Evolutionary conservation across 2,888 invertebrate species (phyloP).

Genomic region (Elaeidobius kamerunicus): DNA sequence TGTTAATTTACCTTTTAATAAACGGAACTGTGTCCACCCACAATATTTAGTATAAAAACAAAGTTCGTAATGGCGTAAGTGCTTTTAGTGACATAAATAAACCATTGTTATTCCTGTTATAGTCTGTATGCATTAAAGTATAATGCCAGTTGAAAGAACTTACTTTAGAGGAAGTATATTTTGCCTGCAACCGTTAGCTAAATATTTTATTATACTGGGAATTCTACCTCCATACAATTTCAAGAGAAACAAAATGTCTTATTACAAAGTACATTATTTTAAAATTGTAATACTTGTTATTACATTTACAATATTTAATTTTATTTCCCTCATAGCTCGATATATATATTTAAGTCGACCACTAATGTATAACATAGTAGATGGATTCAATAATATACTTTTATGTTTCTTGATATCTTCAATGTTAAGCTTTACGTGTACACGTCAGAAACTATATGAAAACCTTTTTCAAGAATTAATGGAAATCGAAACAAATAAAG

Average conservation of each 20-base stretch:
- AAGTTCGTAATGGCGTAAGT: too few relatives aligned
- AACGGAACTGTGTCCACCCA: too few relatives aligned
- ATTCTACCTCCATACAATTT: neutral
- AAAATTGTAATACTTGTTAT: neutral
- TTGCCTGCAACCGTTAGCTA: too few relatives aligned
- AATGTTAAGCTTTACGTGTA: neutral
- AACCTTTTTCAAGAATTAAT: neutral
- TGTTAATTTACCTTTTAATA: too few relatives aligned
- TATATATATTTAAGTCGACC: neutral
- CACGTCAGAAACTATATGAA: neutral
- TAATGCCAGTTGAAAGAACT: too few relatives aligned
- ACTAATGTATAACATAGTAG: neutral
- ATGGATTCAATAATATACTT: neutral
- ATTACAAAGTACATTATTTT: neutral
- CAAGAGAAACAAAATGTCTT: neutral
- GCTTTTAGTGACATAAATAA: too few relatives aligned
- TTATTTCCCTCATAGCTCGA: neutral
- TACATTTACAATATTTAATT: neutral
- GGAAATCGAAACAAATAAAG: neutral
- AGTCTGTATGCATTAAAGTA: too few relatives aligned
- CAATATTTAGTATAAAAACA: too few relatives aligned
- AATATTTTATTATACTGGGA: neutral
- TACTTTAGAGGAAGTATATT: too few relatives aligned
- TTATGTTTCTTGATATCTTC: neutral
- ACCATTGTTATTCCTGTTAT: too few relatives aligned